A percentile compares a stretch with the other conserved stretches of the same genome.
These are phyloP conservation scores for Sminthurinus aureus DNA, from an alignment of 2,888 invertebrate species.

Conservation along the genomic window DNA sequence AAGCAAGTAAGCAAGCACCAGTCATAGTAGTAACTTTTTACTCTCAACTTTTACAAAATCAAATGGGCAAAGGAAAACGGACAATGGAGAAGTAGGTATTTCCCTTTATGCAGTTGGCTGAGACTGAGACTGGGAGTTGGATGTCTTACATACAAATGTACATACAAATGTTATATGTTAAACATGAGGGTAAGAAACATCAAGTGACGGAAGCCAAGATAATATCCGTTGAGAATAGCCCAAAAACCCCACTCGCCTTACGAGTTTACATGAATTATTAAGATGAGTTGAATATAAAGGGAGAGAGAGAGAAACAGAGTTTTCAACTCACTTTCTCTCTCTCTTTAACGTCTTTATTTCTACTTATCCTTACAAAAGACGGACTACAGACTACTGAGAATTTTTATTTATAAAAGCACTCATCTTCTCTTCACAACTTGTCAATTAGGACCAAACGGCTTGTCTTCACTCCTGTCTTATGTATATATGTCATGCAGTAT, in stretches of 20 bases:
- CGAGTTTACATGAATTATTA: conserved; percentile 5
- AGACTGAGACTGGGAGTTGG: neutral
- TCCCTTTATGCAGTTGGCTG: neutral
- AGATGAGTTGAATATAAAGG: neutral
- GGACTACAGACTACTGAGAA: neutral
- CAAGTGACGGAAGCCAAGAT: conserved; percentile 19
- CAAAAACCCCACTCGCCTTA: neutral
- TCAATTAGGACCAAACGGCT: conserved; percentile 2
- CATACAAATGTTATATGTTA: too few relatives aligned
- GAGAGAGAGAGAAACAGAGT: too few relatives aligned
- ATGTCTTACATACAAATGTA: too few relatives aligned
- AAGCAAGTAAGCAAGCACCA: neutral
- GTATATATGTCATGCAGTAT: too few relatives aligned
- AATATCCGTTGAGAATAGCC: conserved; percentile 16
- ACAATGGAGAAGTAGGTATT: conserved; percentile 4
- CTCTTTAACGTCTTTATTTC: too few relatives aligned
- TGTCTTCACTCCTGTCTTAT: neutral
- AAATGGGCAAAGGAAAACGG: neutral
- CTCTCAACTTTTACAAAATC: neutral
- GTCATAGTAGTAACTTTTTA: neutral
- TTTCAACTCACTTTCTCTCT: too few relatives aligned
- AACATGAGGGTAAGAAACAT: neutral
- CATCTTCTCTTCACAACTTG: neutral
- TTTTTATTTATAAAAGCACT: neutral
- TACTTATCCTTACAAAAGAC: too few relatives aligned